Evolutionary conservation across 2,888 invertebrate genomes (phyloP).

Genomic region (Spodoptera picta): DNA sequence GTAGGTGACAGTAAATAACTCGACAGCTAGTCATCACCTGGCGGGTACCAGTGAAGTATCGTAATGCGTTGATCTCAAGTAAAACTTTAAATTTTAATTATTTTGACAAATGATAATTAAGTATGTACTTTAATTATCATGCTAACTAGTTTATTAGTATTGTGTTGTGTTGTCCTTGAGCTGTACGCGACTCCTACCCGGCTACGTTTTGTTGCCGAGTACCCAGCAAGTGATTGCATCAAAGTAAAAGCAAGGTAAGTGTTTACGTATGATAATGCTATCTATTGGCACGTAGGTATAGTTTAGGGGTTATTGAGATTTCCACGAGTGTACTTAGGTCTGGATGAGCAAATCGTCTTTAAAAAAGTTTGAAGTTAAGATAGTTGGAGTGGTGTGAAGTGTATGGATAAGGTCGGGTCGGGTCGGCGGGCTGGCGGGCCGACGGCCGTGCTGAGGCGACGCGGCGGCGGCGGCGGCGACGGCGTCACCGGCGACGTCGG

Average conservation of each 20-base stretch:
- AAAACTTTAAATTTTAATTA: constrained; percentile 46
- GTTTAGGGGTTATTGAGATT: constrained; percentile 13
- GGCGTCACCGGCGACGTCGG: constrained; percentile 75
- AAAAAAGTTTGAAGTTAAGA: constrained; percentile 68
- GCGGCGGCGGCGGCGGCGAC: constrained; percentile 71
- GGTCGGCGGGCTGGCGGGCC: constrained; percentile 61
- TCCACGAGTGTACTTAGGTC: constrained; percentile 57
- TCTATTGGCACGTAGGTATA: background rate
- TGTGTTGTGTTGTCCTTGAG: constrained; percentile 21
- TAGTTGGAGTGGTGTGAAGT: constrained; percentile 69
- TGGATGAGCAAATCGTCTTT: constrained; percentile 65
- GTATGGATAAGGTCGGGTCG: constrained; percentile 60
- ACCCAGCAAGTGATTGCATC: constrained; percentile 7
- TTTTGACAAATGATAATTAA: constrained; percentile 43
- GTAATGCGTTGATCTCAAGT: constrained; percentile 31
- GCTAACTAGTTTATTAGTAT: constrained; percentile 39
- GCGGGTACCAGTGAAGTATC: constrained; percentile 25
- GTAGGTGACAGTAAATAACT: constrained; percentile 36
- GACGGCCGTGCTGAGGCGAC: constrained; percentile 66
- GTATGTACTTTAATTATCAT: constrained; percentile 46
- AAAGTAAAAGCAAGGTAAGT: background rate
- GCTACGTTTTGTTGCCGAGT: constrained; percentile 11
- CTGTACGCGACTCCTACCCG: constrained; percentile 14
- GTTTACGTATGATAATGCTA: too few relatives aligned
- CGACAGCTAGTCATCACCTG: constrained; percentile 19